Evolutionary conservation across 1,140 invertebrate genomes (phyloP), one percentile per base, ranked within the genome.

Genomic region (Calliphora vicina): DNA sequence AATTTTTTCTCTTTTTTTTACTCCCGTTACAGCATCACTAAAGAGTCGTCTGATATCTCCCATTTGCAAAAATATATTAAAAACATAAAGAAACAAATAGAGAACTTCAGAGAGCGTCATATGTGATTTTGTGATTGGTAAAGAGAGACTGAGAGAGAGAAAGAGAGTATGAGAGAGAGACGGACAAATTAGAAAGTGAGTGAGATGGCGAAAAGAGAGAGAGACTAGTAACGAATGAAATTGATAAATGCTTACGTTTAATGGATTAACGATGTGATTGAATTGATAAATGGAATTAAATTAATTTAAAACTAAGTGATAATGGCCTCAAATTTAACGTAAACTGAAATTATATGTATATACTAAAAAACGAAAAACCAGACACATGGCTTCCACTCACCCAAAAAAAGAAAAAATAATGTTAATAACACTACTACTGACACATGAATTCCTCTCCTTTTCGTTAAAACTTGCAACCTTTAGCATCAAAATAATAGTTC

Each of bases 241-340:
- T 23, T 23, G 61, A 67, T 25, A 25, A 67, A 20, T 20, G 61
- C 61, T 67, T 67, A 67, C 20, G 61, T 23, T 67, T 23, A 67
- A 67, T 23, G 61, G 61, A 10, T 67, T 23, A 67, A 67, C 61
- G 61, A 67, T 67, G 61, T 67, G 61, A 67, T 67, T 67, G 9
- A 67, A 67, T 67, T 25, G 61, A 67, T 50, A 23, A 61, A 0
- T n/a, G n/a, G 9, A 57, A 57, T 17, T 13, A 67, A 23, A 67
- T 67, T 4, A 10, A 43, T 15, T 0, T 2, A 76, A 17, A 35
- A 76, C 23, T 43, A 78, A 25, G 74, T 78, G 74, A 78, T 78
- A 78, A 78, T 45, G 74, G 74, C 74, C 74, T 78, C 74, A 78
- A 78, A 78, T 67, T 20, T 73, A 78, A 78, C 20, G 74, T 74